Evolutionary conservation across 2,888 invertebrate species (phyloP).

Genomic region (Polyommatus iphigenia): DNA sequence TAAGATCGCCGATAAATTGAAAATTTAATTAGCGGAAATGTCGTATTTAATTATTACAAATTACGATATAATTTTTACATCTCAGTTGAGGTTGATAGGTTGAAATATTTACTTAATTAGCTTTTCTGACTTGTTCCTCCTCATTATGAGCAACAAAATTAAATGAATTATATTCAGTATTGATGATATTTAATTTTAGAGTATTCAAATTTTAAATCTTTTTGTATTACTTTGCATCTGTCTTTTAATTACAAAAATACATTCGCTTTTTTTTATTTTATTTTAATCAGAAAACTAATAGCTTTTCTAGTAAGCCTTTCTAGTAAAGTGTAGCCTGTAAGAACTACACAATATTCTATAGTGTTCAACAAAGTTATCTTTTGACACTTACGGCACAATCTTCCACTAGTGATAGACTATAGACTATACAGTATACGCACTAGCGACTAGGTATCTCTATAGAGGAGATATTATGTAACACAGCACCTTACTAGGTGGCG

Average conservation of each 20-base stretch:
- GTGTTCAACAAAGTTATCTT: background rate
- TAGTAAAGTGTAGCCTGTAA: background rate
- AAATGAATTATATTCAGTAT: too few species aligned
- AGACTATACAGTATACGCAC: background rate
- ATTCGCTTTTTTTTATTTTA: too few species aligned
- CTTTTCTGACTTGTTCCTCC: too few species aligned
- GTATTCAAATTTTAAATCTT: background rate
- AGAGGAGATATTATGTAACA: conserved; percentile 28
- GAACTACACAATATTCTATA: background rate
- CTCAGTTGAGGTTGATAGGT: background rate
- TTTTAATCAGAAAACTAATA: too few species aligned
- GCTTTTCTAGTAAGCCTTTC: too few species aligned
- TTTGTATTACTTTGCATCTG: background rate
- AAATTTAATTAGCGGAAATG: background rate
- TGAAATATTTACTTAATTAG: too few species aligned
- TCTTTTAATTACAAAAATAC: background rate
- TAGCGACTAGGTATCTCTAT: background rate
- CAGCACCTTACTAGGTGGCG: conserved; percentile 46
- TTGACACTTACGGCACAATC: background rate
- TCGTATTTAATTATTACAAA: background rate
- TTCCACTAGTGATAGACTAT: background rate
- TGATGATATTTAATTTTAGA: too few species aligned
- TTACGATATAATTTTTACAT: too few species aligned
- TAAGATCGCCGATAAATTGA: background rate
- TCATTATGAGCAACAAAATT: too few species aligned